Conservation (phyloP, 2,888 invertebrate species). For the Rhagophthalmus giganteus region DNA sequence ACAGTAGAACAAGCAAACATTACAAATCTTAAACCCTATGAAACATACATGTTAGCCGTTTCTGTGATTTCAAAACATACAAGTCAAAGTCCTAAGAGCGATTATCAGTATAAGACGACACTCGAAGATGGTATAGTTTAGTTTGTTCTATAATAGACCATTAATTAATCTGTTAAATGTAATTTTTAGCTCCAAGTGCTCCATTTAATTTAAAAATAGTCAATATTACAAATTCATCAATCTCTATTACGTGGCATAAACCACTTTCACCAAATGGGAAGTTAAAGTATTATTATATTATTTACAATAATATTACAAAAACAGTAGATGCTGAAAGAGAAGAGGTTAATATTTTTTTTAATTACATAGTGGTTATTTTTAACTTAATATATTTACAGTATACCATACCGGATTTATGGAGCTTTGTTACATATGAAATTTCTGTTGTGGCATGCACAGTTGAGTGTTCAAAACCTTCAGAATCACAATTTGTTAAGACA, state of each 20-base stretch:
- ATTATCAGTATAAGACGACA: slow-evolving; percentile 68
- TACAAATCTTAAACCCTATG: slow-evolving; percentile 70
- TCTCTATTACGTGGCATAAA: slow-evolving; percentile 68
- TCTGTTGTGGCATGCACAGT: slow-evolving; percentile 73
- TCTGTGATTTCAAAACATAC: slow-evolving; percentile 64
- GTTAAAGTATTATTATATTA: slow-evolving; percentile 68
- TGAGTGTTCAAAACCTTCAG: slow-evolving; percentile 62
- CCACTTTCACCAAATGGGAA: slow-evolving; percentile 75
- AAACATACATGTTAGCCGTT: slow-evolving; percentile 72
- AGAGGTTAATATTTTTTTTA: slow-evolving; percentile 11
- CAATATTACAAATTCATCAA: slow-evolving; percentile 65
- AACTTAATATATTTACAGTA: slow-evolving; percentile 29
- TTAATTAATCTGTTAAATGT: background rate
- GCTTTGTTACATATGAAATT: slow-evolving; percentile 70
- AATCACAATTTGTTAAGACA: slow-evolving; percentile 45
- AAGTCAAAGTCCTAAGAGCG: slow-evolving; percentile 60
- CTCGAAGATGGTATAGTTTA: slow-evolving; percentile 66
- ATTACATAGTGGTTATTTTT: background rate
- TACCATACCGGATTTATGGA: slow-evolving; percentile 55
- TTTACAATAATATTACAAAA: slow-evolving; percentile 50
- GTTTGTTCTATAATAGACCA: background rate
- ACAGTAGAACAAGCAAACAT: slow-evolving; percentile 62
- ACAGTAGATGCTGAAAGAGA: slow-evolving; percentile 11
- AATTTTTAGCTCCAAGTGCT: slow-evolving; percentile 58
- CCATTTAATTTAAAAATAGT: slow-evolving; percentile 64